Percentiles rank a stretch among this genome's conserved stretches.
phyloP scores from a whole-genome alignment of 2,113 vertebrate species.

The Myotis davidii region DNA sequence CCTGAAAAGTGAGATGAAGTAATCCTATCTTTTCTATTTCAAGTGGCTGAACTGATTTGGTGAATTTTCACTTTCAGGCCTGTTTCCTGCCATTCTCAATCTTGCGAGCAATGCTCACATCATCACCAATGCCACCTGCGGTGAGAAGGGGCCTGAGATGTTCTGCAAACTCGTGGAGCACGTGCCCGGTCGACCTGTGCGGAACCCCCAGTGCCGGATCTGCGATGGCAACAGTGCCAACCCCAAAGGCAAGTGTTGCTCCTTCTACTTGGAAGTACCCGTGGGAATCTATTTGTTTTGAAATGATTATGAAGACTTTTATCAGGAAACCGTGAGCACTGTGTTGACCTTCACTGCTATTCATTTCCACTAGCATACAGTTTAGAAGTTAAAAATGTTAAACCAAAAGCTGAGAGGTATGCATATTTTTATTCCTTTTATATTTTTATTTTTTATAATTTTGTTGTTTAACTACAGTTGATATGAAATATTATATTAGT shows the following conservation, averaged over 20 bases:
- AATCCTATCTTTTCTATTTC: not conserved
- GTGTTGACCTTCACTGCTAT: not conserved
- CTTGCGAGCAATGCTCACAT: constrained; percentile 94
- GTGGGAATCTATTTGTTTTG: not conserved
- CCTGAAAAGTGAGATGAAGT: not conserved
- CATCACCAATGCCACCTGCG: constrained; percentile 94
- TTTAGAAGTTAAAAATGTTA: not conserved
- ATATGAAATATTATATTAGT: not conserved
- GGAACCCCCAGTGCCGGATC: constrained; percentile 92
- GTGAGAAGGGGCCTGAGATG: constrained; percentile 92
- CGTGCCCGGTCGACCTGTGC: constrained; percentile 90
- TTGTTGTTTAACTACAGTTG: not conserved
- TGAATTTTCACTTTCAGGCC: constrained; percentile 84
- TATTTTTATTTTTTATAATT: not conserved
- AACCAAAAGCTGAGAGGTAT: not conserved
- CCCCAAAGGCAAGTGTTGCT: constrained; percentile 88
- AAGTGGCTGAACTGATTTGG: rapidly evolving
- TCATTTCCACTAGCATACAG: not conserved
- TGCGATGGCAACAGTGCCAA: constrained; percentile 91
- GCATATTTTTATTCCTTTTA: not conserved
- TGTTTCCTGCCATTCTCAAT: constrained; percentile 97
- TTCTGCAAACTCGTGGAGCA: constrained; percentile 98
- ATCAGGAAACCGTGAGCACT: rapidly evolving
- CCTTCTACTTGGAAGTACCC: rapidly evolving
- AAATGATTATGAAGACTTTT: not conserved